Evolutionary conservation across 1,140 invertebrate genomes (phyloP), one percentile per base, ranked within the genome.

Genomic region (Papilio polytes): DNA sequence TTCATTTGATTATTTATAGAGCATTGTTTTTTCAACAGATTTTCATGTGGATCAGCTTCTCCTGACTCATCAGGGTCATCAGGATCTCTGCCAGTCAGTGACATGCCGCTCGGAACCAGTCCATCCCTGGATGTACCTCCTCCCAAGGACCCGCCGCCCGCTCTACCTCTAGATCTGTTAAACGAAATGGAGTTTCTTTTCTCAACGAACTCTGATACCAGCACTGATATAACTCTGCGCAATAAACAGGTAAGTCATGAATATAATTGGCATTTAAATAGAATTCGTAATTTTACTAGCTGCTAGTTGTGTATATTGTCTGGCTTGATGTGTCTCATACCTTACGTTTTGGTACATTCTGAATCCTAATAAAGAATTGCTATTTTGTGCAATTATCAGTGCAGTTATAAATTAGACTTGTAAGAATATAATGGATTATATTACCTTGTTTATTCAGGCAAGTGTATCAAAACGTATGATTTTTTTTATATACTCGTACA

Each of bases 51-150:
- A 8, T 93, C 93, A 7, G 90, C 88, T 26, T 92, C 92, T n/a
- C 93, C 93, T 0, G 91, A 92, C 3, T 94, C 93, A 0, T 94
- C 92, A 3, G 90, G 90, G 53, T 94, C 93, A n/a, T 92, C 91
- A 6, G 90, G 90, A 10, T 89, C 90, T 8, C 87, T 90, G 56
- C 90, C 88, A 15, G 80, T 89, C 9, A 89, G 84, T 78, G 88
- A 88, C 74, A 70, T 70, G 63, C 63, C 63, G 26, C 26, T 70
- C 4, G 26, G 22, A 7, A 26, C 63, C 12, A 70, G 26, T 70
- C 26, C 63, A 4, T 70, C 63, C 3, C 22, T 70, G 13, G 63
- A 70, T 13, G 63, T 70, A 4, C 63, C 51, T 3, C 84, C 84
- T 0, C 84, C 85, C 3, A 88, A 85, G 22, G 90, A 89, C 10